Evolutionary conservation across 2,113 vertebrate species (phyloP).

Genomic region (Turnix velox): DNA sequence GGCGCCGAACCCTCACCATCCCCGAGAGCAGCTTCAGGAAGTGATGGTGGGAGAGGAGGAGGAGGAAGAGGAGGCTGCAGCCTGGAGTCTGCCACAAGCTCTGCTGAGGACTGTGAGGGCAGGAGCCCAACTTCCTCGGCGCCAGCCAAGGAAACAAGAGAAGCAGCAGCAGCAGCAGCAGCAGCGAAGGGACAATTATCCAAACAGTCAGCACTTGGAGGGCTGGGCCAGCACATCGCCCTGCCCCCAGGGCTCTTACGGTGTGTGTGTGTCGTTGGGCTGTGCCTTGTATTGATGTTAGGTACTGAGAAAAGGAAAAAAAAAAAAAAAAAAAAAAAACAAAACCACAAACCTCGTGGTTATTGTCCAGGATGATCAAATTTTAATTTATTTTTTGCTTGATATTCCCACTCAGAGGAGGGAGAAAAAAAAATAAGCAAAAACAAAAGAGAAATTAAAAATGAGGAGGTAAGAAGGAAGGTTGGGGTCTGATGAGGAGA

Average conservation of each 20-base stretch:
- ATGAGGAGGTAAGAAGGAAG: not conserved
- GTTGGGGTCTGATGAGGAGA: slow-evolving; percentile 16
- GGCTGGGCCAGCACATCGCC: not conserved
- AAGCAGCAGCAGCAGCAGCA: slow-evolving; percentile 43
- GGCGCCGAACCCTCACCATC: slow-evolving; percentile 87
- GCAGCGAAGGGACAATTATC: slow-evolving; percentile 46
- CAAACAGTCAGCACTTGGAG: slow-evolving; percentile 60
- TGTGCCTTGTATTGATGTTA: slow-evolving; percentile 65
- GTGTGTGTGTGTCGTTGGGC: slow-evolving; percentile 62
- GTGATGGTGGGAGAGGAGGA: slow-evolving; percentile 61
- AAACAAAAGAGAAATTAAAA: not conserved
- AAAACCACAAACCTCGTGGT: slow-evolving; percentile 64
- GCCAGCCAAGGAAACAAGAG: slow-evolving; percentile 21
- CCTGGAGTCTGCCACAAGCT: slow-evolving; percentile 22
- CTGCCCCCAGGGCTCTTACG: slow-evolving; percentile 40
- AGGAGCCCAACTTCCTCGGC: slow-evolving; percentile 15
- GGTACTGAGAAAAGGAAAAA: slow-evolving; percentile 77
- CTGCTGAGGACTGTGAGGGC: slow-evolving; percentile 39
- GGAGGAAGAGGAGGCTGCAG: not conserved
- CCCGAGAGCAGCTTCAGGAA: slow-evolving; percentile 89
- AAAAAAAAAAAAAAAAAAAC: no score
- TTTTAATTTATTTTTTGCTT: slow-evolving; percentile 69
- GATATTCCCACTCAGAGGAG: slow-evolving; percentile 51
- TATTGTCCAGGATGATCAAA: slow-evolving; percentile 59
- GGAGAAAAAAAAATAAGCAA: not conserved